phyloP scores from a whole-genome alignment of 2,888 invertebrate species.

The Bimastos eiseni region DNA sequence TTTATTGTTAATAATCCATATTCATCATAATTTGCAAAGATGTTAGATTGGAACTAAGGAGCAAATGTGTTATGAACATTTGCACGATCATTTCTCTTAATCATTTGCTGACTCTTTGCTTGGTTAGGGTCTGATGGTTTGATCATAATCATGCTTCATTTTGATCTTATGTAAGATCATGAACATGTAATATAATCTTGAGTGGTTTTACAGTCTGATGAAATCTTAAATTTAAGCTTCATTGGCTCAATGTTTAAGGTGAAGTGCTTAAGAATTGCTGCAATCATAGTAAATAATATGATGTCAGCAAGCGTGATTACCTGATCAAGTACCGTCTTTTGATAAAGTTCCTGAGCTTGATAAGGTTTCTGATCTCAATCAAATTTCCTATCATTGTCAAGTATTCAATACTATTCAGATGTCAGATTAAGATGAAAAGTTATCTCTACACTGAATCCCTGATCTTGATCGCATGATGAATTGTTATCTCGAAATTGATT shows the following conservation, averaged over 20 bases:
- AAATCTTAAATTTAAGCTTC: neutral
- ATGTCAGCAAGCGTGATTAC: neutral
- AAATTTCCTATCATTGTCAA: too few species aligned
- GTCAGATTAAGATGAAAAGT: too few species aligned
- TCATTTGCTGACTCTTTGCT: neutral
- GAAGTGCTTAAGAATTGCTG: neutral
- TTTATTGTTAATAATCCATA: neutral
- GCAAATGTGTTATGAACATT: neutral
- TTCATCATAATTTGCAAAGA: neutral
- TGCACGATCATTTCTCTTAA: neutral
- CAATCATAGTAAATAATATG: neutral
- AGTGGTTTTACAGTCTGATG: neutral
- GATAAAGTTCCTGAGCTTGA: neutral
- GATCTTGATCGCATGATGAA: neutral
- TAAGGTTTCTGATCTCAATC: neutral
- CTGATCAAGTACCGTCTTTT: neutral
- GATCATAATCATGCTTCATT: neutral
- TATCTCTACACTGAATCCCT: neutral
- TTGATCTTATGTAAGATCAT: neutral
- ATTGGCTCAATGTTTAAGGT: neutral
- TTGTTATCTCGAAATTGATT: neutral
- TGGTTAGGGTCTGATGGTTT: too few species aligned
- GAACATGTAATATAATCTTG: neutral
- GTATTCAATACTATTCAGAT: too few species aligned
- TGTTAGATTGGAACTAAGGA: neutral